A percentile compares a stretch with the other conserved stretches of the same genome.
Conservation (phyloP, 53 echinoderm and acorn worm species). For the Echinometra lucunter region DNA sequence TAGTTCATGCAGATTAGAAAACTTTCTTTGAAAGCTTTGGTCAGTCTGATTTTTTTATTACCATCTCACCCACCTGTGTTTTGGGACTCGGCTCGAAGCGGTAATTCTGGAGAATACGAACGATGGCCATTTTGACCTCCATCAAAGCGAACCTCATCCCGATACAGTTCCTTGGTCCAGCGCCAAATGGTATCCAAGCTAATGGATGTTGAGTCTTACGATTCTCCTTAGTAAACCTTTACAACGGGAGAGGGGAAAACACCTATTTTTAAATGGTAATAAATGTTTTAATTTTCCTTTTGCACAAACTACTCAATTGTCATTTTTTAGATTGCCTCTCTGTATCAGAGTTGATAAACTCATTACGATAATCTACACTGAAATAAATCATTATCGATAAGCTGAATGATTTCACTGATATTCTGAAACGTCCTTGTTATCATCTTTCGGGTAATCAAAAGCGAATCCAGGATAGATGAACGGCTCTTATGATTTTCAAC, state of each 20-base stretch:
- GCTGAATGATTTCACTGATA: too few species aligned
- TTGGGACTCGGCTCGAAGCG: slow-evolving; percentile 13
- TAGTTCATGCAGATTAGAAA: background rate
- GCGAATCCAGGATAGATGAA: too few species aligned
- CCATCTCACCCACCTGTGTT: background rate
- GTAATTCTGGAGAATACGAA: slow-evolving; percentile 52
- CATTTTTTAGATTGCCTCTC: background rate
- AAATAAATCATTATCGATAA: too few species aligned
- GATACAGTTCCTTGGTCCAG: slow-evolving; percentile 54
- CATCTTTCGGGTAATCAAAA: too few species aligned
- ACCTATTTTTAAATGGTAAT: background rate
- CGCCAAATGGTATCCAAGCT: slow-evolving; percentile 47
- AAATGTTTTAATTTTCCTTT: too few species aligned
- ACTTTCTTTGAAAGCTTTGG: too few species aligned
- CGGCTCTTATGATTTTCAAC: too few species aligned
- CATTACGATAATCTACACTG: background rate
- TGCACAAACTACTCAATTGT: too few species aligned
- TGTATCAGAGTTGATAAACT: background rate
- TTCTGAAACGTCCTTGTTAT: too few species aligned
- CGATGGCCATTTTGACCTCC: slow-evolving; percentile 55
- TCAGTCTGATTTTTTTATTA: too few species aligned
- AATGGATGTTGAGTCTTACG: background rate
- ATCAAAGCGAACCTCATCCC: slow-evolving; percentile 48
- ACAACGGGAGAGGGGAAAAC: background rate
- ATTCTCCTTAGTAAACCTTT: slow-evolving; percentile 46